Evolutionary conservation across 2,888 invertebrate species (phyloP), one percentile per base, ranked within the genome.

Genomic region (Megalurothrips usitatus): DNA sequence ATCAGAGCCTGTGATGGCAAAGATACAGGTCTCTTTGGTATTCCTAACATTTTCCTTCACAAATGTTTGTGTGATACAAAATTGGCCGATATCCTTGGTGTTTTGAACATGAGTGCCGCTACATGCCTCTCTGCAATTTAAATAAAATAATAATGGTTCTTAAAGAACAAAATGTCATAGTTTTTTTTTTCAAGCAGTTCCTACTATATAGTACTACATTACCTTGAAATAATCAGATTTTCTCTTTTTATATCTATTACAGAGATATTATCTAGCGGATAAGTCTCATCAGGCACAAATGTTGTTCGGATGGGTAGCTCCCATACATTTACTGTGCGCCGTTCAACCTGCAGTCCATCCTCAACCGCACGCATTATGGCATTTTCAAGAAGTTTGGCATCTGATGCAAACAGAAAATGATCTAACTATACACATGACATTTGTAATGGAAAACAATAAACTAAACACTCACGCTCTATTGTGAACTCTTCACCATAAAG

Each of bases 51-150:
- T n/a, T n/a, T 23, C 68, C 68, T 75, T 26, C 11, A 26, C 23
- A 75, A 43, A 43, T 43, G 34, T 2, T 2, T 43, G 2, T 43
- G 34, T 43, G 34, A 75, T 75, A 26, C 68, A 75, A 86, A 95
- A 91, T 84, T 92, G 90, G 80, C 88, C 87, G 17, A 96, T 85
- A 83, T 91, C 89, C 9, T 89, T 89, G 0, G 94, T 92, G 81
- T 91, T 90, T 0, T 90, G 87, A n/a, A 92, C 91, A 87, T 96
- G 96, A 0, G 94, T 95, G 47, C 96, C 96, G 87, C 95, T 95
- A 85, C 96, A 96, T 17, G 95, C 90, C 88, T 96, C 96, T 84
- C 94, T 92, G 83, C 86, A 88, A 19, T 17, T 19, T 14, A 14
- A 58, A 58, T 19, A 58, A 58, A 17, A 6, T 58, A 14, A 58